Conservation (phyloP, 1,140 invertebrate genomes). For the Drosophila auraria region DNA sequence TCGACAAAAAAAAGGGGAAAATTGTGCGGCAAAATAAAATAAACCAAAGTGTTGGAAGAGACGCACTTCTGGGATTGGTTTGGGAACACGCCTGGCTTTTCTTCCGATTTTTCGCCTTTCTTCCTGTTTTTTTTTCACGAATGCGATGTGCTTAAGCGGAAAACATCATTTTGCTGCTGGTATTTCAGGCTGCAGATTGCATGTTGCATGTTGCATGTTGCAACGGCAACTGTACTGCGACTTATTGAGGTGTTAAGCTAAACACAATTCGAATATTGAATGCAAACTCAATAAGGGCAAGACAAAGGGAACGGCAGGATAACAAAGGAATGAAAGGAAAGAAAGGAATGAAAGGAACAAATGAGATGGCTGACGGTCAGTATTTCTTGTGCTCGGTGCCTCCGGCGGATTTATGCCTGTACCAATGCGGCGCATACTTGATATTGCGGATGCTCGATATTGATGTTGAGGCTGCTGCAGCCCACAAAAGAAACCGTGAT, state of each 20-base stretch:
- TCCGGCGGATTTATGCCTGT: conserved; percentile 18
- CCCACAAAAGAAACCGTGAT: conserved; percentile 24
- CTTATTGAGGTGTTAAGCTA: conserved; percentile 71
- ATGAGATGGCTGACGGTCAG: neutral
- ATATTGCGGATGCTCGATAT: conserved; percentile 37
- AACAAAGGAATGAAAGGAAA: neutral
- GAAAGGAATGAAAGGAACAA: neutral
- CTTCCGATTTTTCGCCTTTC: conserved; percentile 14
- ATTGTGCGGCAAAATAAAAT: conserved; percentile 63
- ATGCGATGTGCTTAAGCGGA: conserved; percentile 79
- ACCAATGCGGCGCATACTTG: conserved; percentile 45
- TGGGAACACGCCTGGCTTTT: conserved; percentile 11
- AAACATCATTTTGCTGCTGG: conserved; percentile 71
- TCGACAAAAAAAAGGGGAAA: conserved; percentile 16
- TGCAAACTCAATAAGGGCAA: neutral
- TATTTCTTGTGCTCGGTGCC: neutral
- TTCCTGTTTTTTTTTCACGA: conserved; percentile 13
- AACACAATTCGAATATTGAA: conserved; percentile 48
- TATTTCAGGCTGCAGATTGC: conserved; percentile 30
- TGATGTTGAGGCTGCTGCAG: conserved; percentile 3
- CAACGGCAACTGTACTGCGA: conserved; percentile 24
- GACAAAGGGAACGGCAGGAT: neutral
- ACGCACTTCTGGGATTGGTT: conserved; percentile 56
- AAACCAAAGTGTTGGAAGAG: conserved; percentile 39
- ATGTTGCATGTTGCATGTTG: conserved; percentile 23